Conservation (phyloP, 2,888 invertebrate species). For the Unio delphinus region DNA sequence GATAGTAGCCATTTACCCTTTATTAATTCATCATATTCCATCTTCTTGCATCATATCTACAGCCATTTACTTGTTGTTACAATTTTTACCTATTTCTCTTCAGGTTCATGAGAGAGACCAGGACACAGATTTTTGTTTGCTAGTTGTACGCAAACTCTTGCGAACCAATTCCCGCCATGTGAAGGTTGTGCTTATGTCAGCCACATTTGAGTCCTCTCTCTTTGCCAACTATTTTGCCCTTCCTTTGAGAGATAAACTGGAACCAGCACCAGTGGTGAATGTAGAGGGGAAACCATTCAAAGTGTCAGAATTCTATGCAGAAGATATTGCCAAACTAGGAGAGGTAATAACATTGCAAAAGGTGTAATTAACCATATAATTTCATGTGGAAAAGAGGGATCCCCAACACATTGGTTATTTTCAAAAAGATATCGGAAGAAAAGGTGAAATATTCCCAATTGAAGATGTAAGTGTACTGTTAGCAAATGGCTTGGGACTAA, state of each 20-base stretch:
- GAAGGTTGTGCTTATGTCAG: constrained; percentile 90
- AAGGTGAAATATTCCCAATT: too few species aligned
- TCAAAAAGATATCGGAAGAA: too few species aligned
- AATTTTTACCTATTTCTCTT: constrained; percentile 2
- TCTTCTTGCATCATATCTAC: too few species aligned
- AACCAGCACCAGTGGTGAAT: constrained; percentile 66
- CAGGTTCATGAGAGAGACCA: constrained; percentile 93
- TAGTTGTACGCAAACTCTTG: constrained; percentile 86
- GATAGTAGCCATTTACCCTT: too few species aligned
- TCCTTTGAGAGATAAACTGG: constrained; percentile 63
- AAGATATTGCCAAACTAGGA: constrained; percentile 63
- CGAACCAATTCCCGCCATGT: constrained; percentile 79
- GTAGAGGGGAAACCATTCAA: constrained; percentile 61
- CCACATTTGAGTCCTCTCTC: constrained; percentile 84
- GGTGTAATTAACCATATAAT: too few species aligned
- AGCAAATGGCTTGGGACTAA: too few species aligned
- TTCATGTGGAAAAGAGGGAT: too few species aligned
- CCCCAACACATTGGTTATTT: too few species aligned
- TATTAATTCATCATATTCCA: too few species aligned
- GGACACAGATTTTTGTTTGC: constrained; percentile 90
- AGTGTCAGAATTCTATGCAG: constrained; percentile 68
- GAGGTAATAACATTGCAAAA: constrained; percentile 38
- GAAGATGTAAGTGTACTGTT: too few species aligned
- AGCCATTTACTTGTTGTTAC: background rate
- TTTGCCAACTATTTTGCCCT: constrained; percentile 81